Base-by-base conservation (phyloP, 1,140 invertebrate genomes). In the Pseudoatta argentina region DNA sequence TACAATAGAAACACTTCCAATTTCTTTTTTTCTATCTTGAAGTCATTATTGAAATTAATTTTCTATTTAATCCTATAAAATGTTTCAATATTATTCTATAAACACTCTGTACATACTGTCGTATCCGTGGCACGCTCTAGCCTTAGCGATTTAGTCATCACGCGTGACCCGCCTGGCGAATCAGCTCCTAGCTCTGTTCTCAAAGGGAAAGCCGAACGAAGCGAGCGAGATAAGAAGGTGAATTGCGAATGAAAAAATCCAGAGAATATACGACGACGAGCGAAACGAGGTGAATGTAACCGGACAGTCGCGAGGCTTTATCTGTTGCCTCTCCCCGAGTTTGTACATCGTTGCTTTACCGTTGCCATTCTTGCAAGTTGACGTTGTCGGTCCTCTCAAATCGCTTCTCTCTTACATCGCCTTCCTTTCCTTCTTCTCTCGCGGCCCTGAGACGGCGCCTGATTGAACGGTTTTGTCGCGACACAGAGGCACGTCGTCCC, bases 131-230 rank as follows among this genome's bases (percentile, higher is more conserved):
- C 30, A n/a, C 78, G 21, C 51, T 78, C 71, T 44, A 53, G 87
- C 76, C 75, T 81, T 76, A 86, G 85, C 69, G 86, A 76, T 79
- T 89, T 89, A 89, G 61, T 85, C 86, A 90, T 91, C 82, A 69
- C 85, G 73, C 90, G 88, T 91, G 90, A 90, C 79, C n/a, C 69
- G 88, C 75, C 59, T 86, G 48, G 63, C 51, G 71, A 89, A 86
- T 14, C 67, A 86, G 51, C 57, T n/a, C 44, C 39, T 10, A 21
- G 18, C 27, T 18, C 76, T 75, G 63, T 67, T 59, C 88, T 79
- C 39, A 55, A 75, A 69, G 55, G 66, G 18, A 39, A 88, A 73
- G n/a, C 16, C 73, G 59, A 67, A 71, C 57, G 67, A 48, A 55
- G 39, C 34, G 69, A n/a, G 55, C 18, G 34, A 53, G 78, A 67